Evolutionary conservation across 1,140 invertebrate genomes (phyloP), one percentile per base, ranked within the genome.

Genomic region (Drosophila nannoptera): DNA sequence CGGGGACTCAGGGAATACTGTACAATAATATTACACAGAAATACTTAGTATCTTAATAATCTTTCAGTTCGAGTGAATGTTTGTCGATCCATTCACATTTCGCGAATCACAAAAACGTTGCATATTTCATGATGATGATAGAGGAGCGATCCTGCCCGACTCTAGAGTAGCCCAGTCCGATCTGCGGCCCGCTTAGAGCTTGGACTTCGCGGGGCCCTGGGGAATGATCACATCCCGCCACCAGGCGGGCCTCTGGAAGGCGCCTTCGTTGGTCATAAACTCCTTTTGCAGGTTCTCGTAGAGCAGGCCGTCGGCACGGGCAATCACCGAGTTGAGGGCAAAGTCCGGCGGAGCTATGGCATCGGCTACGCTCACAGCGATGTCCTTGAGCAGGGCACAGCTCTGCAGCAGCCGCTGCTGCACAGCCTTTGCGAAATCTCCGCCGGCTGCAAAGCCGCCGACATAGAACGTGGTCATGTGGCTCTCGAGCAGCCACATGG

Each of bases 321-420:
- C 96, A n/a, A 97, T 90, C 31, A 94, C 92, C n/a, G 96, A 97
- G 87, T 96, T 94, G 7, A 97, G 77, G 38, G 96, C 92, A 87
- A 95, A 97, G 90, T 98, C 97, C 4, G 97, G 94, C 3, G 96
- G 96, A 32, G 96, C 95, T 32, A 98, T 90, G 42, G 94, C 94
- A 90, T 98, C 97, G 1, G 94, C 95, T 9, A 97, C 90, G 35
- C 93, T 90, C 4, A 98, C 93, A 31, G 94, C 92, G 49, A 98
- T 94, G 35, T 92, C 90, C 88, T 96, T 95, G 16, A 98, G 88
- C 33, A 92, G 91, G 9, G 75, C 87, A 87, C 96, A 97, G 22
- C 96, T 83, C 35, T 91, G 88, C 56, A 96, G 81, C 12, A 97
- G 92, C 0, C 91, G 92, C 40, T 92, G 88, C 48, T 94, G 91